Conservation (phyloP, 2,888 invertebrate species). For the Andrena chrysosceles region DNA sequence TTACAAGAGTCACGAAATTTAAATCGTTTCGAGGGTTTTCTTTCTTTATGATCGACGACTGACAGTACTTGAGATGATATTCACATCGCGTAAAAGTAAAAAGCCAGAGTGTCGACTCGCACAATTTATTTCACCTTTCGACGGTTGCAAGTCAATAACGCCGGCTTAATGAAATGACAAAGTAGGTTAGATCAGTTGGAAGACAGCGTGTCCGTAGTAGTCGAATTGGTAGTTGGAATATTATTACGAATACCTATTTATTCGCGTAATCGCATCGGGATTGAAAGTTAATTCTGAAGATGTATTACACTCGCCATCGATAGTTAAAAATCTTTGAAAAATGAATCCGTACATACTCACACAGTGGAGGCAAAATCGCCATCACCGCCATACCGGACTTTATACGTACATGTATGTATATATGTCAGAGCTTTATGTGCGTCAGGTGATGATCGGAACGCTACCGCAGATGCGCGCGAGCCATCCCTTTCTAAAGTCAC, state of each 20-base stretch:
- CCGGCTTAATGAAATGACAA: conserved; percentile 33
- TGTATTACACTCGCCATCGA: background rate
- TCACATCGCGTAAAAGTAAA: background rate
- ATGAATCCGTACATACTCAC: background rate
- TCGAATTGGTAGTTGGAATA: background rate
- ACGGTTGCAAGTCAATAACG: conserved; percentile 2
- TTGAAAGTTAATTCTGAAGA: background rate
- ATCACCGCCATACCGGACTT: background rate
- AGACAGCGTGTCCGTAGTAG: background rate
- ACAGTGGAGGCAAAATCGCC: background rate
- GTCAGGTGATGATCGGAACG: no score
- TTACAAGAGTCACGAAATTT: background rate
- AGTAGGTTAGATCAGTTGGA: conserved; percentile 32
- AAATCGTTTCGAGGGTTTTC: background rate
- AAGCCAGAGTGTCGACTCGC: background rate
- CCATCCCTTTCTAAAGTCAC: no score
- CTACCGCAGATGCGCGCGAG: no score
- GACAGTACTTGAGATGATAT: background rate
- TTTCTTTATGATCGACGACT: background rate
- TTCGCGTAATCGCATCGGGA: background rate
- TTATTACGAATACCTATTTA: background rate
- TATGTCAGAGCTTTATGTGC: no score
- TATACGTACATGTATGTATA: background rate
- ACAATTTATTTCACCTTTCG: background rate
- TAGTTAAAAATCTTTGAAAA: background rate